A percentile compares a stretch with the other conserved stretches of the same genome.
Conservation (phyloP, 2,113 vertebrate species). For the Pollimyrus isidori region DNA sequence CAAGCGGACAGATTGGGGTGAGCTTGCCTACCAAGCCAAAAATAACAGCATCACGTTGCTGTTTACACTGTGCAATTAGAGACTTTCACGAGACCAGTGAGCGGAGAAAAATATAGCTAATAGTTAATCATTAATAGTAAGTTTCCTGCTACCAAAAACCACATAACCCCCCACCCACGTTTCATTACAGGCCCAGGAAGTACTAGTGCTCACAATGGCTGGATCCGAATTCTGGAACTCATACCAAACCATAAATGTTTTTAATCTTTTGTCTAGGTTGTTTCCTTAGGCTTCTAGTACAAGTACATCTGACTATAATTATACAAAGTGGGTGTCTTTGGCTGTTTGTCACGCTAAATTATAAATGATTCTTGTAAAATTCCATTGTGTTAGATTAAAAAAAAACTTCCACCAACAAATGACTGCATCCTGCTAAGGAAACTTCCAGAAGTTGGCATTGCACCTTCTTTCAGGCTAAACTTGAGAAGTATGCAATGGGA, state of each 20-base stretch:
- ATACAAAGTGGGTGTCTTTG: constrained; percentile 49
- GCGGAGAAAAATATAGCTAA: not conserved
- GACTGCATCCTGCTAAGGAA: constrained; percentile 7
- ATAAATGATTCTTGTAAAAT: constrained; percentile 35
- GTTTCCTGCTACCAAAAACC: not conserved
- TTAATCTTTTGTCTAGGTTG: constrained; percentile 47
- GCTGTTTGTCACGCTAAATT: constrained; percentile 46
- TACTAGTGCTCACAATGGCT: constrained; percentile 21
- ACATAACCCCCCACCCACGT: not conserved
- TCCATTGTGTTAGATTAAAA: not conserved
- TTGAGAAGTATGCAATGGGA: not conserved
- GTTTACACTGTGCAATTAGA: not conserved
- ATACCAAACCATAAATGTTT: constrained; percentile 40
- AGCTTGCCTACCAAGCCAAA: not conserved
- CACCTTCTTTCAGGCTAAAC: not conserved
- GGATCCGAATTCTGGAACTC: constrained; percentile 26
- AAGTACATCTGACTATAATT: constrained; percentile 57
- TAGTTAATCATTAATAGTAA: not conserved
- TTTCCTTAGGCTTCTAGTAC: constrained; percentile 45
- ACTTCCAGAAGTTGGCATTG: not conserved
- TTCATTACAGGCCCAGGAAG: not conserved
- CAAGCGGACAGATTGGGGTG: not conserved
- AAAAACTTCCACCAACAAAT: not conserved
- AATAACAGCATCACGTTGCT: not conserved
- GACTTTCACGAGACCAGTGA: not conserved